Evolutionary conservation across 1,140 invertebrate species (phyloP).

Genomic region (Probaryconus sp.): DNA sequence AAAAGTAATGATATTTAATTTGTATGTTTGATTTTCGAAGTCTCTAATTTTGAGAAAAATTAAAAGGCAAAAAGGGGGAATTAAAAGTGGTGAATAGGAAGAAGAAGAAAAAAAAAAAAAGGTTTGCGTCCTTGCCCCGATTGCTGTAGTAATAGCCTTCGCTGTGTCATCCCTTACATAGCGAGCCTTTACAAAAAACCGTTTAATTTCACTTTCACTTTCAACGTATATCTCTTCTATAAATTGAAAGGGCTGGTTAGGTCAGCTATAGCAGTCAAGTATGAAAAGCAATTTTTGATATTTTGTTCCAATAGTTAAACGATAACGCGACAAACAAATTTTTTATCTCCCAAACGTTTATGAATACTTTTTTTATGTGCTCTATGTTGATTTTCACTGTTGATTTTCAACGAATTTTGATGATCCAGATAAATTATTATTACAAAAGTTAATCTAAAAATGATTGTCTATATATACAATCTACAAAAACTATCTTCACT

Average conservation of each 20-base stretch:
- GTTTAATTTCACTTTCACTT: slow-evolving; percentile 41
- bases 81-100: slow-evolving; percentile 24
- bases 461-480: no score
- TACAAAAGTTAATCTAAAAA: no score
- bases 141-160: slow-evolving; percentile 19
- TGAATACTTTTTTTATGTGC: no score
- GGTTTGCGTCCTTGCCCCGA: slow-evolving; percentile 35
- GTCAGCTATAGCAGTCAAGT: no score
- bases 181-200: slow-evolving; percentile 19
- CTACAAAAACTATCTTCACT: no score
- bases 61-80: slow-evolving; percentile 9
- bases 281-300: neutral
- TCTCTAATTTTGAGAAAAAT: slow-evolving; percentile 5
- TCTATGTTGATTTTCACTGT: no score
- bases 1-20: no score
- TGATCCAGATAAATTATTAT: no score
- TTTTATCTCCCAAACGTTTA: no score
- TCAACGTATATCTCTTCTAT: slow-evolving; percentile 14
- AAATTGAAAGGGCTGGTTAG: slow-evolving; percentile 22
- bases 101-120: no score
- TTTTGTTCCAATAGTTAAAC: slow-evolving; percentile 8
- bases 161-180: slow-evolving; percentile 15
- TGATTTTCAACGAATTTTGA: no score
- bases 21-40: slow-evolving; percentile 2
- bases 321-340: no score